phyloP scores from a whole-genome alignment of 1,140 invertebrate genomes.

The Uloborus diversus region DNA sequence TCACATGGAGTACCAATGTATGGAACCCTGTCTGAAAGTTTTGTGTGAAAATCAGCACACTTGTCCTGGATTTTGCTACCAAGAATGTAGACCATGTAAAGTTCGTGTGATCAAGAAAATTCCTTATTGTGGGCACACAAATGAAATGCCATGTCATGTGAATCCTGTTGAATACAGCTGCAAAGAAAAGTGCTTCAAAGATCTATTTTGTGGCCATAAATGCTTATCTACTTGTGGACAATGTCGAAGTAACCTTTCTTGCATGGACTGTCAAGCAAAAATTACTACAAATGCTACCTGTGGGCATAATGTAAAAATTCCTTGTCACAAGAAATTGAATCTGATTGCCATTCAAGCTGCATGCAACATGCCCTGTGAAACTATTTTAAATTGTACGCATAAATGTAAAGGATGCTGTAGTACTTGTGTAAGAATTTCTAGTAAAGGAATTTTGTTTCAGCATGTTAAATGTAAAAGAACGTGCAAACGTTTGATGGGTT shows the following conservation, averaged over 20 bases:
- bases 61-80: constrained; percentile 25
- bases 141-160: neutral
- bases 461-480: neutral
- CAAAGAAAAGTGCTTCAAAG: neutral
- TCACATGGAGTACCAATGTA: constrained; percentile 38
- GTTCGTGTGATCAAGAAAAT: constrained; percentile 2
- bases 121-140: constrained; percentile 9
- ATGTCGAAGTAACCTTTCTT: neutral
- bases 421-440: no score
- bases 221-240: neutral
- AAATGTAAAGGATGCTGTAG: neutral
- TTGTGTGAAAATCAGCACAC: constrained; percentile 20
- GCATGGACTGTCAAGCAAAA: neutral
- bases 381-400: neutral
- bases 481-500: neutral
- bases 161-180: neutral
- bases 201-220: neutral
- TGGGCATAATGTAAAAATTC: neutral
- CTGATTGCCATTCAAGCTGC: neutral
- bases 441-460: neutral
- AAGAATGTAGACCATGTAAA: constrained; percentile 17
- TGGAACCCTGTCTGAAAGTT: constrained; percentile 41
- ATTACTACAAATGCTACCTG: neutral
- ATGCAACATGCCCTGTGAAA: neutral
- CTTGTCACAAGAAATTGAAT: neutral